Base-by-base conservation (phyloP, 2,113 vertebrate species). In the Neodontobutis hainanensis region DNA sequence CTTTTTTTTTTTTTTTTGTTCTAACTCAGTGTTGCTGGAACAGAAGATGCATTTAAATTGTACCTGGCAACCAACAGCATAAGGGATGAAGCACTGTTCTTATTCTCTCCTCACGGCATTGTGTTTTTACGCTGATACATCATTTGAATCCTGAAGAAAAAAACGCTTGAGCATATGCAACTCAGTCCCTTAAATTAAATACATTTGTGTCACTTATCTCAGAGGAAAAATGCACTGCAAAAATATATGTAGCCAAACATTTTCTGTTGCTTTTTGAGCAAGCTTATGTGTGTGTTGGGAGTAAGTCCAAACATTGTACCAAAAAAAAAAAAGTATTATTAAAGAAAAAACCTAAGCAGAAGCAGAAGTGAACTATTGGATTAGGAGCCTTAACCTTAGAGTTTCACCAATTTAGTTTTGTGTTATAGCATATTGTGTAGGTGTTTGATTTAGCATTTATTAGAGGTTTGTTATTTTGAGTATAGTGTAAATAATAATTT, bases 11-110 rank as follows among this genome's bases (percentile, higher is more conserved):
- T 47, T 55, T 65, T 61, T 60, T 71, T 61, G 59, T 56, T 81
- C 61, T 73, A 80, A 74, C 69, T 83, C 61, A 64, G 60, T 78
- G 61, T 79, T 81, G 63, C 68, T 68, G 68, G 70, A 86, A 76
- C 65, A 81, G 75, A 76, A 77, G 68, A 81, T 74, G 64, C 64
- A 84, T 83, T 87, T 78, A 62, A 80, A 65, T 69, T 40, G 48
- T 61, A 77, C 69, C 68, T 69, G 78, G 61, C 65, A 79, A 60
- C 48, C 64, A 66, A n/a, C 51, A 74, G 45, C 53, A 66, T 47
- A 51, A 55, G 16, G 59, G 15, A 68, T 50, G 62, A 58, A 68
- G 67, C 48, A 70, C 51, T 56, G 34, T 38, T 71, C 8, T 58
- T 55, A 72, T 75, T 68, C 71, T 35, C 48, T 73, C 14, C 53